Percentiles rank a stretch among this genome's conserved stretches.
phyloP scores from a whole-genome alignment of 1,140 invertebrate species.

The Drusus annulatus region DNA sequence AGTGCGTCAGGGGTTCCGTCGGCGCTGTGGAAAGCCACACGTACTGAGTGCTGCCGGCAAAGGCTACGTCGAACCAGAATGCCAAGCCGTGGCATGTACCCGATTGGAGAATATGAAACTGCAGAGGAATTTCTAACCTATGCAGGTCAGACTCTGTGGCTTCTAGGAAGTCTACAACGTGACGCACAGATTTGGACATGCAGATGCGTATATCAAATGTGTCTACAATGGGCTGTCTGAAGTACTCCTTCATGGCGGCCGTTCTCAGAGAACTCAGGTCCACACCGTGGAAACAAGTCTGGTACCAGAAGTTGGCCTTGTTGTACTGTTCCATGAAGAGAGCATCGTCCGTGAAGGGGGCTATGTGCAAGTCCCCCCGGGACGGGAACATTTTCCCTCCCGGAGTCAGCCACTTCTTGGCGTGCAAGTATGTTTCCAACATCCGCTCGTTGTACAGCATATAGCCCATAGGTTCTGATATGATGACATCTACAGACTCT shows the following conservation, averaged over 20 bases:
- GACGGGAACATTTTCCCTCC: conserved; percentile 97
- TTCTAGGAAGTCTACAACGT: conserved; percentile 96
- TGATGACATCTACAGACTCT: conserved; percentile 96
- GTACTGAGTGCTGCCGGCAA: conserved; percentile 90
- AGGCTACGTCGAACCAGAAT: conserved; percentile 99
- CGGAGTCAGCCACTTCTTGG: conserved; percentile 97
- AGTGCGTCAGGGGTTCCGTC: conserved; percentile 98
- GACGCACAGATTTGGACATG: conserved; percentile 94
- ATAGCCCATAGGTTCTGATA: conserved; percentile 99
- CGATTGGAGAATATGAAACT: conserved; percentile 93
- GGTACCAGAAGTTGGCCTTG: conserved; percentile 99
- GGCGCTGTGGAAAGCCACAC: conserved; percentile 99
- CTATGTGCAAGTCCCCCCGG: conserved; percentile 95
- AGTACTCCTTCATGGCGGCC: conserved; percentile 97
- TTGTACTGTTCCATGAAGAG: conserved; percentile 99
- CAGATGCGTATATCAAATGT: conserved; percentile 99
- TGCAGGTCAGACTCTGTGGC: conserved; percentile 96
- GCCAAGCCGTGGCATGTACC: conserved; percentile 97
- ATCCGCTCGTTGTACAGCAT: conserved; percentile 99
- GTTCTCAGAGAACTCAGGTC: conserved; percentile 89
- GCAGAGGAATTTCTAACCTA: conserved; percentile 95
- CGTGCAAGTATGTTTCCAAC: conserved; percentile 98
- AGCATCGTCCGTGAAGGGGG: conserved; percentile 98
- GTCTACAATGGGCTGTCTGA: conserved; percentile 98
- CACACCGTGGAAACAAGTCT: conserved; percentile 98